Base-by-base conservation (phyloP, 2,888 invertebrate species). In the Theretra japonica region DNA sequence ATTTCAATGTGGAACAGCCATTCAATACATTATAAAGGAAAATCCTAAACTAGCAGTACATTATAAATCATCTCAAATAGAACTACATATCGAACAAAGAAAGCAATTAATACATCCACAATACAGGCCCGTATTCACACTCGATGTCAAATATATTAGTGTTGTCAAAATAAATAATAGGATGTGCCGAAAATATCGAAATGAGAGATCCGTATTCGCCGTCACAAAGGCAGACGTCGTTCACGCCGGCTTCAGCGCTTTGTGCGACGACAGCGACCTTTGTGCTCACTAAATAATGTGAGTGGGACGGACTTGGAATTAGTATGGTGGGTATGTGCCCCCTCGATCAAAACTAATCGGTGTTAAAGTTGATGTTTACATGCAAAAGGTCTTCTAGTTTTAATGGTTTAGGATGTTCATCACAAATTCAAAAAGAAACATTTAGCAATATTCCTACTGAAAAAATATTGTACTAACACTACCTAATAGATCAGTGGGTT, bases 101-200 rank as follows among this genome's bases (percentile, higher is more conserved):
- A 23, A 65, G 19, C 48, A 65, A 65, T 65, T 65, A 65, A 65
- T 48, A 5, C 41, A 23, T 41, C 21, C 23, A 33, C 48, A 65
- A 15, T 6, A 7, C 65, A 23, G 41, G 17, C 21, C 11, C 21
- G 8, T n/a, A 2, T 33, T 48, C 41, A 65, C 41, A 41, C 53
- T n/a, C 53, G 53, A 65, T 41, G 65, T 65, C 62, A 62, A 62
- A 62, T 28, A 62, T 33, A 62, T 33, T 11, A 33, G 62, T 62
- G 62, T 33, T 62, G 62, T 62, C 65, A 23, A 23, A 65, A 65
- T 65, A 65, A 48, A 65, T 65, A 65, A 65, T 65, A 48, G 62
- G 62, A 41, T 60, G 33, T 65, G 48, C 65, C 65, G 48, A 65
- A 62, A 62, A 65, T 41, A 62, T 65, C 21, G 33, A 3, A 15